These are phyloP conservation scores for Papilio elwesi DNA, from an alignment of 2,888 invertebrate species.

Conservation along the genomic window DNA sequence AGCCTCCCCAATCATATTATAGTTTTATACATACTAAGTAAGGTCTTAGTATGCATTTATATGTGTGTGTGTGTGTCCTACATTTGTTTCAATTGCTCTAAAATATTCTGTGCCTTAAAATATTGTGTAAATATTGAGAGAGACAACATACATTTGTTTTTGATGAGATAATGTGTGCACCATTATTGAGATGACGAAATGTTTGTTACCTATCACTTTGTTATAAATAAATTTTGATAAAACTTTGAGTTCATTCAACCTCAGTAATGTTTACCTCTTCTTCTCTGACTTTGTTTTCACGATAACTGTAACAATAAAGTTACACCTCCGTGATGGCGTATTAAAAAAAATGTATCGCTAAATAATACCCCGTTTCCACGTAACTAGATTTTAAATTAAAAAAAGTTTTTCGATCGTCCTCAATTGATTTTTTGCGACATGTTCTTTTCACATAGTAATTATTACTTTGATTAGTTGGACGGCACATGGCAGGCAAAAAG, in stretches of 20 bases:
- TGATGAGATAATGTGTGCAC: no score
- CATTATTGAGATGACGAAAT: no score
- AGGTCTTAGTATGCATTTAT: no score
- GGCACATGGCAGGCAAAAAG: conserved; percentile 1
- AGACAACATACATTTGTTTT: no score
- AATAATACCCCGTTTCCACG: neutral
- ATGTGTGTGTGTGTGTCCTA: no score
- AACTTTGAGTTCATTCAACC: conserved; percentile 1
- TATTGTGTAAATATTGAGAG: no score
- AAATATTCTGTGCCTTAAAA: no score
- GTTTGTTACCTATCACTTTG: neutral
- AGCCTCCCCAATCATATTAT: no score
- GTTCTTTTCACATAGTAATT: conserved; percentile 10
- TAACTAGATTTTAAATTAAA: conserved; percentile 23
- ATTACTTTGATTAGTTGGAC: conserved; percentile 13
- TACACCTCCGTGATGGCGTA: no score
- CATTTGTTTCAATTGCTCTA: no score
- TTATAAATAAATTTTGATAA: neutral
- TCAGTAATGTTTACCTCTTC: conserved; percentile 1
- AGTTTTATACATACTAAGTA: no score
- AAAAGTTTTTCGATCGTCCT: conserved; percentile 12
- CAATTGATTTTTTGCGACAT: conserved; percentile 20
- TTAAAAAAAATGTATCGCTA: neutral
- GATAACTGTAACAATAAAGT: no score
- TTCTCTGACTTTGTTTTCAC: conserved; percentile 1